Conservation (phyloP, 2,113 vertebrate species). For the Telmatochromis sp. region DNA sequence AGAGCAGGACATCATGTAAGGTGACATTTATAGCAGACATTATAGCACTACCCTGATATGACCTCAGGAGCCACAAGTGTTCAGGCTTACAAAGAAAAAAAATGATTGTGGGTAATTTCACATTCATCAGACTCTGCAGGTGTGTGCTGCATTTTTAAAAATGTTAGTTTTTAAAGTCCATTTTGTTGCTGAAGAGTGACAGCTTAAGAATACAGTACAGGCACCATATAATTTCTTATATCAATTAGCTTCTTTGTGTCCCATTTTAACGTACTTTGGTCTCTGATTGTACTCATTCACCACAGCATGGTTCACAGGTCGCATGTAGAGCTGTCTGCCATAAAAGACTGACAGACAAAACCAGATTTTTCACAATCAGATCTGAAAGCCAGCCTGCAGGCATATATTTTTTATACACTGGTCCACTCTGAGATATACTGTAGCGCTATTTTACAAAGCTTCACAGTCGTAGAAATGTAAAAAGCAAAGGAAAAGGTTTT, state of each 20-base stretch:
- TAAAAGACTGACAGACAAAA: not conserved
- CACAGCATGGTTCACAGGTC: not conserved
- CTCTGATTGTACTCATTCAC: not conserved
- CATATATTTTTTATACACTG: not conserved
- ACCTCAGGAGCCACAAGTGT: not conserved
- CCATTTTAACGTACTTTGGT: not conserved
- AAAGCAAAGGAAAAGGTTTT: not conserved
- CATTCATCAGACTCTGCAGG: not conserved
- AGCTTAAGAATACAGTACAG: not conserved
- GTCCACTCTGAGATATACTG: not conserved
- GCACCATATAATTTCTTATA: accelerated
- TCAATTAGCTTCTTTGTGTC: not conserved
- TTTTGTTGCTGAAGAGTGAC: not conserved
- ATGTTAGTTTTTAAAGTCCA: not conserved
- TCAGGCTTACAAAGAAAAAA: not conserved
- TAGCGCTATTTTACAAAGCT: not conserved
- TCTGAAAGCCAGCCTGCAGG: not conserved
- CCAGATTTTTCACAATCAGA: not conserved
- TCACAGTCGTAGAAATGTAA: not conserved
- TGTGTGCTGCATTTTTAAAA: not conserved
- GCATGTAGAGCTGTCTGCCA: not conserved
- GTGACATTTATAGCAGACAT: not conserved
- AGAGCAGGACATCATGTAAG: not conserved
- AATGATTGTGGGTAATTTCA: not conserved
- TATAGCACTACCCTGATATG: accelerated